These are phyloP conservation scores for Conger conger DNA, from an alignment of 2,113 vertebrate genomes.

Conservation along the genomic window DNA sequence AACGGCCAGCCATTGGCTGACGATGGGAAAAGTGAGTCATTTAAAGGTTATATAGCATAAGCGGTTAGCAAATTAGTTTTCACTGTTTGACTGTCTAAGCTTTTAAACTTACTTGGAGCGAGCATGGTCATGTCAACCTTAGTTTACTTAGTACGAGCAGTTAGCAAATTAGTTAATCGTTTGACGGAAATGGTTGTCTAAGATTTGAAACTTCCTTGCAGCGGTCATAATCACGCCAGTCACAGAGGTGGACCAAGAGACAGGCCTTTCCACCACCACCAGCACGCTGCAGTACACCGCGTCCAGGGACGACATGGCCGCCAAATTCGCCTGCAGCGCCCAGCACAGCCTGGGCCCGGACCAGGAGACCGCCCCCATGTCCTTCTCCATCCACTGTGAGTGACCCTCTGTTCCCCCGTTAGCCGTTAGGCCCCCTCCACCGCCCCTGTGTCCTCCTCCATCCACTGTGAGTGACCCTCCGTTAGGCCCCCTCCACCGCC, in stretches of 20 bases:
- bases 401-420: conserved; percentile 34
- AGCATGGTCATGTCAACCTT: conserved; percentile 71
- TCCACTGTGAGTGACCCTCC: conserved; percentile 83
- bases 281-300: conserved; percentile 82
- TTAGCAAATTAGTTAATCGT: too few species aligned
- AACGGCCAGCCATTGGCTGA: conserved; percentile 71
- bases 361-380: conserved; percentile 70
- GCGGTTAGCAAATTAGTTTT: too few species aligned
- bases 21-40: conserved; percentile 70
- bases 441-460: conserved; percentile 65
- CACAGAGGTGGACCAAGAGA: conserved; percentile 65
- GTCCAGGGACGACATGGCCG: conserved; percentile 76
- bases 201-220: conserved; percentile 42
- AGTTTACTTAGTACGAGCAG: too few species aligned
- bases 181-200: not conserved
- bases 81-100: too few species aligned
- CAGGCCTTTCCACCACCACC: conserved; percentile 74
- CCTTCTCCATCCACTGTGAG: conserved; percentile 89
- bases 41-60: too few species aligned
- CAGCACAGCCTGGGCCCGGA: conserved; percentile 64
- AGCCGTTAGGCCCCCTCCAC: too few species aligned
- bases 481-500: conserved; percentile 55
- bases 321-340: conserved; percentile 78
- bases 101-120: conserved; percentile 53
- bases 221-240: conserved; percentile 70